Evolutionary conservation across 2,888 invertebrate genomes (phyloP).

Genomic region (Pyrgus malvae): DNA sequence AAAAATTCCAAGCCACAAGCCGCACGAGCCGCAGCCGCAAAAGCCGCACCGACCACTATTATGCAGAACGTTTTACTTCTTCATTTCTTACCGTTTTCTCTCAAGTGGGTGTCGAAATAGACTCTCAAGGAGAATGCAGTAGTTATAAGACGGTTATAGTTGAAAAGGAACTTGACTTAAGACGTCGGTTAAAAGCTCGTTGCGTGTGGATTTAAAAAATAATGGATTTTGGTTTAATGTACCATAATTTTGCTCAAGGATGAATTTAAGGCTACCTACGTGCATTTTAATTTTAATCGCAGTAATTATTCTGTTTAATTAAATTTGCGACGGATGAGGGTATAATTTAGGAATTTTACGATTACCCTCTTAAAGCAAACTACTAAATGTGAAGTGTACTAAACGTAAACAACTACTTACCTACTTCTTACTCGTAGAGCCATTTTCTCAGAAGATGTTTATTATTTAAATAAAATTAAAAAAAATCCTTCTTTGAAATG

Average conservation of each 20-base stretch:
- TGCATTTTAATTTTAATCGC: conserved; percentile 12
- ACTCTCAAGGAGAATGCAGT: conserved; percentile 25
- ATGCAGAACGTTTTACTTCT: conserved; percentile 23
- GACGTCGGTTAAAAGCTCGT: conserved; percentile 18
- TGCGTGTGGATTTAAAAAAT: conserved; percentile 21
- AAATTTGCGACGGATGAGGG: conserved; percentile 1
- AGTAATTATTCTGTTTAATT: conserved; percentile 1
- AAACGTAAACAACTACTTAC: no score
- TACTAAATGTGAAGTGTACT: no score
- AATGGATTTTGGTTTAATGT: conserved; percentile 20
- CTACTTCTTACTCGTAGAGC: no score
- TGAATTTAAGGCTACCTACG: conserved; percentile 12
- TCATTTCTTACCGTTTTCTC: conserved; percentile 22
- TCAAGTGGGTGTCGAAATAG: conserved; percentile 28
- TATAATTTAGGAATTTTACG: background rate
- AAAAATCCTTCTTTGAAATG: no score
- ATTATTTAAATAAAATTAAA: no score
- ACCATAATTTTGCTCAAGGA: conserved; percentile 14
- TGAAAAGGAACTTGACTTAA: conserved; percentile 25
- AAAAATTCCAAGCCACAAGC: background rate
- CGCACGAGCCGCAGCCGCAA: conserved; percentile 13
- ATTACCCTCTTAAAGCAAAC: background rate
- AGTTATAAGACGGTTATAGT: conserved; percentile 27
- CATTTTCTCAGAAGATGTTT: no score
- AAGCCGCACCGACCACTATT: background rate